Evolutionary conservation across 2,113 vertebrate species (phyloP).

Genomic region (Verasper variegatus): DNA sequence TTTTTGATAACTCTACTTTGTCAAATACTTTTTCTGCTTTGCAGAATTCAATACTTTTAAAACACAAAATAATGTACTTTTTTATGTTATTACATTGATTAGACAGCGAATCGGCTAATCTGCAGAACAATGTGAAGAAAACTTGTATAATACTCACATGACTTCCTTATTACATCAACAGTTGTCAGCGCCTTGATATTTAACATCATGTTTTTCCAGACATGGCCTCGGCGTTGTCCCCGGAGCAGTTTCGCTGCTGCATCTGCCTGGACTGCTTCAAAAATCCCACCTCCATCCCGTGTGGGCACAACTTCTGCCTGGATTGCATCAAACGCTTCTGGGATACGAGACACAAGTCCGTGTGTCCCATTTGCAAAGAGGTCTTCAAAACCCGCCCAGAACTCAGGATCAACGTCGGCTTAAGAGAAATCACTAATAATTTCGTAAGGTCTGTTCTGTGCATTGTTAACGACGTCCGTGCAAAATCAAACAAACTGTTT

Average conservation of each 20-base stretch:
- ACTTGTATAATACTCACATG: no score
- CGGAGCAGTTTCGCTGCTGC: slow-evolving; percentile 68
- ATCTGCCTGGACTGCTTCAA: slow-evolving; percentile 72
- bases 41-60: no score
- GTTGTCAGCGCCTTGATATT: no score
- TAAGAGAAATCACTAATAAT: slow-evolving; percentile 58
- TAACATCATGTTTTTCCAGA: background rate
- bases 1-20: no score
- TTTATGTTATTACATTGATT: no score
- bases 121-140: no score
- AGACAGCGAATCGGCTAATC: no score
- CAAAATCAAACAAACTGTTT: background rate
- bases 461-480: background rate
- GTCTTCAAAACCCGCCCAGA: slow-evolving; percentile 40
- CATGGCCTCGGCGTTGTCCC: slow-evolving; percentile 43
- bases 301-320: slow-evolving; percentile 76
- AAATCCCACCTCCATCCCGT: slow-evolving; percentile 68
- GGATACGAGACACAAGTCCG: slow-evolving; percentile 5
- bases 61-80: no score
- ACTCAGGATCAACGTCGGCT: slow-evolving; percentile 52
- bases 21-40: no score
- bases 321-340: slow-evolving; percentile 64
- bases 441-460: slow-evolving; percentile 29
- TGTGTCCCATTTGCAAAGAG: slow-evolving; percentile 73
- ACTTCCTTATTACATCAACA: no score